phyloP scores from a whole-genome alignment of 2,888 invertebrate genomes.

The Tachina fera region DNA sequence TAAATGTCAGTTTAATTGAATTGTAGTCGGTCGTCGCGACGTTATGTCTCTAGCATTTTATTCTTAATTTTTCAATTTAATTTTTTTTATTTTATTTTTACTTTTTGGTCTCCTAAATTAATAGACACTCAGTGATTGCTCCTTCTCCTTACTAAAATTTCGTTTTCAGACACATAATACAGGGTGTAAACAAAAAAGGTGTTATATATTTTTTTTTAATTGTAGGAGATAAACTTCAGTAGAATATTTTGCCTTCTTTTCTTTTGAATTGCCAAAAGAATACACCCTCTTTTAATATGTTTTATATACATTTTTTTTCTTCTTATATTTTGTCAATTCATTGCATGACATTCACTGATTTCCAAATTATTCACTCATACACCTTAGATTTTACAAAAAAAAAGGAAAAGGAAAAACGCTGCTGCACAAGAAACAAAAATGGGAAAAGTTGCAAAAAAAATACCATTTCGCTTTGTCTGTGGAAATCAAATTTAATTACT shows the following conservation, averaged over 20 bases:
- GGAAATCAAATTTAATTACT: conserved; percentile 80
- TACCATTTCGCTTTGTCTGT: conserved; percentile 73
- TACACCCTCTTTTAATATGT: conserved; percentile 7
- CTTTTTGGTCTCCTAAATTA: conserved; percentile 58
- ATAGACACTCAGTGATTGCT: conserved; percentile 46
- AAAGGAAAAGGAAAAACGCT: background rate
- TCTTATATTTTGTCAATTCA: conserved; percentile 74
- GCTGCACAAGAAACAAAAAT: background rate
- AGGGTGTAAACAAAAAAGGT: background rate
- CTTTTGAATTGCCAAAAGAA: background rate
- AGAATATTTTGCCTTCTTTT: no score
- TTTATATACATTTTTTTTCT: conserved; percentile 15
- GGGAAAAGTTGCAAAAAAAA: conserved; percentile 45
- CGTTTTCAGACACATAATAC: conserved; percentile 3
- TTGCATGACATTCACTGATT: conserved; percentile 80
- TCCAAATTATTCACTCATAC: conserved; percentile 58
- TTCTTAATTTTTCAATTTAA: conserved; percentile 72
- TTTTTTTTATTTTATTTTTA: conserved; percentile 69
- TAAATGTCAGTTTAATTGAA: conserved; percentile 80
- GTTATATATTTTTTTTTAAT: background rate
- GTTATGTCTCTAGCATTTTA: conserved; percentile 67
- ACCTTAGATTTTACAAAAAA: conserved; percentile 1
- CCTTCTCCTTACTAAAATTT: conserved; percentile 6
- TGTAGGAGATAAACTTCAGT: no score
- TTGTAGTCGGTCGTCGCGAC: conserved; percentile 67